phyloP scores from a whole-genome alignment of 1,140 invertebrate genomes.

The Acromyrmex heyeri region DNA sequence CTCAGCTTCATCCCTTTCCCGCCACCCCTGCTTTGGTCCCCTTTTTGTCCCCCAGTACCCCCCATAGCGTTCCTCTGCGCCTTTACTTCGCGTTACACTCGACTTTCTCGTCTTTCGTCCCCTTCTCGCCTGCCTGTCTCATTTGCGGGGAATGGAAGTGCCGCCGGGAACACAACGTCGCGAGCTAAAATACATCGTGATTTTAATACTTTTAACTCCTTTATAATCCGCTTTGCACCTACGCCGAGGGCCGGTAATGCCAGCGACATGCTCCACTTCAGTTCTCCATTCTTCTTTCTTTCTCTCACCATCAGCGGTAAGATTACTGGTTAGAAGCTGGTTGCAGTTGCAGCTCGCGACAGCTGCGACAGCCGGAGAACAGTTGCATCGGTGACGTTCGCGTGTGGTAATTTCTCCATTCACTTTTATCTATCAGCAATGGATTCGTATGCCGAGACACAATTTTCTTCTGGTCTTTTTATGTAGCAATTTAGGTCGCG shows the following conservation, averaged over 20 bases:
- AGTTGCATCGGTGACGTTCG: constrained; percentile 10
- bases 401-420: constrained; percentile 66
- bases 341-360: constrained; percentile 26
- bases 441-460: constrained; percentile 15
- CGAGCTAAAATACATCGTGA: constrained; percentile 82
- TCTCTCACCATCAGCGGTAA: neutral
- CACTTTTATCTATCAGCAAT: constrained; percentile 37
- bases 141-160: constrained; percentile 68
- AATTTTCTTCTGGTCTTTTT: constrained; percentile 29
- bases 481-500: constrained; percentile 65
- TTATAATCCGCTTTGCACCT: constrained; percentile 83
- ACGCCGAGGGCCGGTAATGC: constrained; percentile 60
- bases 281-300: constrained; percentile 36
- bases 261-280: constrained; percentile 25
- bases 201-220: constrained; percentile 86
- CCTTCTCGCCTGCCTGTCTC: constrained; percentile 42
- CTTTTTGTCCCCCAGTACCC: constrained; percentile 40
- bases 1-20: constrained; percentile 64
- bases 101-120: constrained; percentile 68
- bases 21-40: constrained; percentile 31
- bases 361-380: constrained; percentile 26
- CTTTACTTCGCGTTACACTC: constrained; percentile 73
- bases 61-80: constrained; percentile 33
- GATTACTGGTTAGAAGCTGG: neutral
- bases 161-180: constrained; percentile 41